A percentile compares a stretch with the other conserved stretches of the same genome.
Evolutionary conservation across 2,888 invertebrate species (phyloP).

Genomic region (Ommatoiulus sabulosus): DNA sequence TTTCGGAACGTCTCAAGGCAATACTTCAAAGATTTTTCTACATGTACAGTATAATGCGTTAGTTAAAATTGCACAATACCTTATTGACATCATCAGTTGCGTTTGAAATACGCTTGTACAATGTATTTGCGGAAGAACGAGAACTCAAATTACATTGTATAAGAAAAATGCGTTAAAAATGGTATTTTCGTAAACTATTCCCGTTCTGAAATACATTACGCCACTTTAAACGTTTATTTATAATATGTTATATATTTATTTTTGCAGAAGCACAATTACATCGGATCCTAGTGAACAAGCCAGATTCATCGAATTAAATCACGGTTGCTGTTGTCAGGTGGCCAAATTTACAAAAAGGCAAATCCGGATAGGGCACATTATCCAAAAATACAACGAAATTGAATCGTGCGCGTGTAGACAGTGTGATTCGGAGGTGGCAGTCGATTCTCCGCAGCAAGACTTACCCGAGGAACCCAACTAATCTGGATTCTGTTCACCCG

Average conservation of each 20-base stretch:
- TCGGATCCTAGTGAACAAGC: slow-evolving; percentile 51
- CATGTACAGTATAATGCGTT: too few species aligned
- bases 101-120: too few species aligned
- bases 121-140: too few species aligned
- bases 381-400: slow-evolving; percentile 52
- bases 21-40: too few species aligned
- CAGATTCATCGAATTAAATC: slow-evolving; percentile 50
- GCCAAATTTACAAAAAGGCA: slow-evolving; percentile 42
- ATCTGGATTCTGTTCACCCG: not conserved
- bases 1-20: too few species aligned
- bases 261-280: slow-evolving; percentile 54
- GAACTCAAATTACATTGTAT: too few species aligned
- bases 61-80: too few species aligned
- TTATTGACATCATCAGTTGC: too few species aligned
- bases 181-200: not conserved
- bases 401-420: slow-evolving; percentile 50
- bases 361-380: slow-evolving; percentile 45
- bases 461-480: slow-evolving; percentile 17
- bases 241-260: not conserved
- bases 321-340: slow-evolving; percentile 49
- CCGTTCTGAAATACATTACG: not conserved
- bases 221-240: not conserved
- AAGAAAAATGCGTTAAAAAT: not conserved
- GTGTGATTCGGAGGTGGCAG: not conserved
- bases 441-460: not conserved